These are phyloP conservation scores for Platanista minor DNA, from an alignment of 2,113 vertebrate species.

Conservation along the genomic window DNA sequence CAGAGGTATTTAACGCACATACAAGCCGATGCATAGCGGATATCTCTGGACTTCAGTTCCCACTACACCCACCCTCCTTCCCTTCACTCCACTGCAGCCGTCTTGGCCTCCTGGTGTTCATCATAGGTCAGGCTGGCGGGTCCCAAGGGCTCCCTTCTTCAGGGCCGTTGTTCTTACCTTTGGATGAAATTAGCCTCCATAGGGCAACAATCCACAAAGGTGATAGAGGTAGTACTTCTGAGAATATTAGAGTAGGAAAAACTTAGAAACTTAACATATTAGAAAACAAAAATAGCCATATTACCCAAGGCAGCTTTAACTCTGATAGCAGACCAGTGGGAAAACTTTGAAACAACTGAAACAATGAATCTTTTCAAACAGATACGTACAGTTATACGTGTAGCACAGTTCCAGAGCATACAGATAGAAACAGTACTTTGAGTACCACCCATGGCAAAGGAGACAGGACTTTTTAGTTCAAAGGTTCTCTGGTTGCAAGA, in stretches of 20 bases:
- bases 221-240: not conserved
- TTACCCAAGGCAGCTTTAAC: not conserved
- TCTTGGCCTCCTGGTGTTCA: not conserved
- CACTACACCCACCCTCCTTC: not conserved
- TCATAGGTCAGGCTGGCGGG: not conserved
- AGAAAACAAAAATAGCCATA: not conserved
- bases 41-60: not conserved
- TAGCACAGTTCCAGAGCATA: not conserved
- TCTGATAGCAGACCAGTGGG: not conserved
- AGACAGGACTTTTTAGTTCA: not conserved
- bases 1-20: not conserved
- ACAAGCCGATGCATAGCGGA: not conserved
- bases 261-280: not conserved
- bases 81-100: not conserved
- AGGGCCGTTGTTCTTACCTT: not conserved
- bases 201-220: not conserved
- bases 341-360: not conserved
- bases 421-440: not conserved
- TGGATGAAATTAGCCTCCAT: not conserved
- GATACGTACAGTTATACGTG: not conserved
- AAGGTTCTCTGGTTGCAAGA: not conserved
- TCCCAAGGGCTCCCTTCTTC: not conserved
- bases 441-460: not conserved
- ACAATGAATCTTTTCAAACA: not conserved
- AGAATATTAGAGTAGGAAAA: not conserved